Conservation (phyloP, 2,888 invertebrate genomes). For the Leptothorax acervorum region DNA sequence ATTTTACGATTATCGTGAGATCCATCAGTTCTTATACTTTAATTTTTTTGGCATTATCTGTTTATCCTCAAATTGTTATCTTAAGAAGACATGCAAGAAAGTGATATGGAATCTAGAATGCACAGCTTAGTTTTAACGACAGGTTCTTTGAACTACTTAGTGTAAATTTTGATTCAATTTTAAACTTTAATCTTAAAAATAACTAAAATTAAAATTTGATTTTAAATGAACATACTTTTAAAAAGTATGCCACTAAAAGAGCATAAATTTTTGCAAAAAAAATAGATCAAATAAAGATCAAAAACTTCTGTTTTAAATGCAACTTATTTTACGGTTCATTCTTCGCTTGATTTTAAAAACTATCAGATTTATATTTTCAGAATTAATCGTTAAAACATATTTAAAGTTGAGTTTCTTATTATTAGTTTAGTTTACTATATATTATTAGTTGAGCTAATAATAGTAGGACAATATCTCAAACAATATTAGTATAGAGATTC, state of each 20-base stretch:
- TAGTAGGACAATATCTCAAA: neutral
- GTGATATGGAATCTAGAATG: neutral
- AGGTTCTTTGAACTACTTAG: neutral
- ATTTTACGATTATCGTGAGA: neutral
- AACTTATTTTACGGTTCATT: neutral
- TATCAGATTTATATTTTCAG: neutral
- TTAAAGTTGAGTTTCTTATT: neutral
- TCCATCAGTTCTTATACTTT: neutral
- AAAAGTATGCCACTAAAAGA: neutral
- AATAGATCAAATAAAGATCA: neutral
- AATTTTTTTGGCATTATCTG: constrained; percentile 1
- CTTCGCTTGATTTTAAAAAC: neutral
- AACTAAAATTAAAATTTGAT: neutral
- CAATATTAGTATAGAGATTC: neutral
- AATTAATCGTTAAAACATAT: neutral
- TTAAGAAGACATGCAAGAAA: neutral
- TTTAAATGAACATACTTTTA: neutral
- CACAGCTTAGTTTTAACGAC: neutral
- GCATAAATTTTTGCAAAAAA: neutral
- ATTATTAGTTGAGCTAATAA: neutral
- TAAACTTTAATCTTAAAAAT: neutral
- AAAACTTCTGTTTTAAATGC: neutral
- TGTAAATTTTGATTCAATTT: neutral
- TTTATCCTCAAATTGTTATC: neutral
- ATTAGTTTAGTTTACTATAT: too few species aligned